Base-by-base conservation (phyloP, 2,113 vertebrate genomes). In the Sorex araneus region DNA sequence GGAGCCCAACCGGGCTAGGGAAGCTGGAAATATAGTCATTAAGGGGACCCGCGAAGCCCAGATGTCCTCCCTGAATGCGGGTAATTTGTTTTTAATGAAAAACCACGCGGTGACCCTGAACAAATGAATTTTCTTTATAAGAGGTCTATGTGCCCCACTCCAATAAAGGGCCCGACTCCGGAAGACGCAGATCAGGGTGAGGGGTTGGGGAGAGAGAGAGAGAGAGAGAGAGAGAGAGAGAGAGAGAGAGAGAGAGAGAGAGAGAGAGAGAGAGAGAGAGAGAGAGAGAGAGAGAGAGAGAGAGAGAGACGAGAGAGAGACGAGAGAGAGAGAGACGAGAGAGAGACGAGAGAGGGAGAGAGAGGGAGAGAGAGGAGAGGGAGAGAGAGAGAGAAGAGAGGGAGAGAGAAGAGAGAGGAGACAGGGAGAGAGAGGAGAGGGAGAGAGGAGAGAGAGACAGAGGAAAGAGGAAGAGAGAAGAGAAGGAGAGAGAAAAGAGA, bases 51-150 rank as follows among this genome's bases (percentile, higher is more conserved):
- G 74, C 79, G 98, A 98, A 99, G 98, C 99, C 99, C 99, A 99
- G 99, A 99, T 99, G 99, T 99, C 99, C 99, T 99, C 99, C 98
- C 98, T 98, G 98, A 99, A 98, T 98, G 99, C 98, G 97, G 97
- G 99, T 99, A 99, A 99, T 99, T 99, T 99, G 99, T 99, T 99
- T 99, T 99, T 99, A 99, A 99, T 99, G 99, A 99, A 99, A 99
- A 99, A 99, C 99, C 99, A 99, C 97, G 98, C 99, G 98, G 98
- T 99, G 99, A 99, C 99, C 99, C 99, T 98, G 99, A 99, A 99
- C 99, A 99, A 99, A 99, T 99, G 98, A 99, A 99, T 99, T 98
- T 99, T 99, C 99, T 99, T 99, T 98, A 98, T 98, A 98, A 98
- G 98, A 98, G 98, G 98, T 98, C 98, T 98, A 98, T 98, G 98